These are phyloP conservation scores for Aethes cnicana DNA, from an alignment of 2,888 invertebrate genomes.

Conservation along the genomic window DNA sequence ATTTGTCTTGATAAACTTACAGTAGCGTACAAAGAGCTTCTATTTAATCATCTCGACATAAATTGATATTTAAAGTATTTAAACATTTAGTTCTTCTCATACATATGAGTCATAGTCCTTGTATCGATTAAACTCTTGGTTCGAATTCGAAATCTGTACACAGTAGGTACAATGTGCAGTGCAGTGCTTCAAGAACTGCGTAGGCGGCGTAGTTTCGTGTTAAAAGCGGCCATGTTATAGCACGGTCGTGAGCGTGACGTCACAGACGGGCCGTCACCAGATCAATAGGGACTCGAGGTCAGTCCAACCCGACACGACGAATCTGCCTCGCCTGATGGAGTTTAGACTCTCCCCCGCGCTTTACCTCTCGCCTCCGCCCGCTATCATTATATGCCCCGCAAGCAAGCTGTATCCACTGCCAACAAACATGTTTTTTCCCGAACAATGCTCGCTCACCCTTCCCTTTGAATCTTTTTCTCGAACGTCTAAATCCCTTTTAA, in stretches of 20 bases:
- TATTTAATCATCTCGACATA: no score
- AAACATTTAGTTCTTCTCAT: no score
- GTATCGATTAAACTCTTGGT: no score
- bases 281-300: slow-evolving; percentile 77
- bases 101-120: no score
- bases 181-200: slow-evolving; percentile 23
- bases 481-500: no score
- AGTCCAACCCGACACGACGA: slow-evolving; percentile 58
- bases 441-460: slow-evolving; percentile 20
- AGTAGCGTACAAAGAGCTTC: background rate
- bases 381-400: slow-evolving; percentile 24
- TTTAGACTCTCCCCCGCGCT: slow-evolving; percentile 38
- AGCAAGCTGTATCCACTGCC: slow-evolving; percentile 22
- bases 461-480: no score
- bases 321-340: slow-evolving; percentile 52
- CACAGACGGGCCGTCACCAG: slow-evolving; percentile 64
- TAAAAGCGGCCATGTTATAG: slow-evolving; percentile 38
- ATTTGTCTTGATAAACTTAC: no score
- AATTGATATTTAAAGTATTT: no score
- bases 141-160: no score
- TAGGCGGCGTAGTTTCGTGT: slow-evolving; percentile 28
- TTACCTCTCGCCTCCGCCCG: slow-evolving; percentile 35
- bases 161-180: slow-evolving; percentile 8
- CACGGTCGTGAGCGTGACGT: slow-evolving; percentile 58
- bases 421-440: slow-evolving; percentile 27